Conservation (phyloP, 2,888 invertebrate genomes). For the Drosophila diplacantha region DNA sequence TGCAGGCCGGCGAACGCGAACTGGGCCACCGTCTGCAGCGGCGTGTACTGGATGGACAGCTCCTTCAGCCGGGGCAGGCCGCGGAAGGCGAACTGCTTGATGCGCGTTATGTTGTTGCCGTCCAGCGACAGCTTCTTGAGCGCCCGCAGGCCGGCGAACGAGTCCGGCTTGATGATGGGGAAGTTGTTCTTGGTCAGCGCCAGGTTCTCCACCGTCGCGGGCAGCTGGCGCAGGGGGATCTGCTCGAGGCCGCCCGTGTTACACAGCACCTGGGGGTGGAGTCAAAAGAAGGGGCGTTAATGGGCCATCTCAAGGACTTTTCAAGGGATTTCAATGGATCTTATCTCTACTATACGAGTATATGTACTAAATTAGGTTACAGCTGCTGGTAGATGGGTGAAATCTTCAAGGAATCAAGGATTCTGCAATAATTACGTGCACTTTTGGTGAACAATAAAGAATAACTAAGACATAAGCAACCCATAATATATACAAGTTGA, state of each 20-base stretch:
- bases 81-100: constrained; percentile 91
- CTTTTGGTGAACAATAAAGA: no score
- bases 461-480: no score
- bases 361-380: no score
- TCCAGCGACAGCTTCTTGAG: constrained; percentile 90
- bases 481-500: no score
- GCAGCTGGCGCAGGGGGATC: constrained; percentile 87
- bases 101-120: constrained; percentile 90
- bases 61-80: constrained; percentile 87
- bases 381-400: no score
- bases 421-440: no score
- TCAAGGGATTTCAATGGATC: no score
- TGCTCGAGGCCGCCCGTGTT: constrained; percentile 90
- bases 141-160: constrained; percentile 88
- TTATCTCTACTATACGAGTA: no score
- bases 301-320: no score
- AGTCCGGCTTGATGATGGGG: constrained; percentile 87
- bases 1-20: constrained; percentile 91
- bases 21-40: constrained; percentile 87
- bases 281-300: no score
- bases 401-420: no score
- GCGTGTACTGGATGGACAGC: constrained; percentile 91
- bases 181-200: constrained; percentile 92
- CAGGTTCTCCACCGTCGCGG: constrained; percentile 88
- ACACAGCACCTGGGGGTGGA: constrained; percentile 85